These are phyloP conservation scores for Cryptotermes secundus DNA, from an alignment of 1,140 invertebrate genomes.

Conservation along the genomic window DNA sequence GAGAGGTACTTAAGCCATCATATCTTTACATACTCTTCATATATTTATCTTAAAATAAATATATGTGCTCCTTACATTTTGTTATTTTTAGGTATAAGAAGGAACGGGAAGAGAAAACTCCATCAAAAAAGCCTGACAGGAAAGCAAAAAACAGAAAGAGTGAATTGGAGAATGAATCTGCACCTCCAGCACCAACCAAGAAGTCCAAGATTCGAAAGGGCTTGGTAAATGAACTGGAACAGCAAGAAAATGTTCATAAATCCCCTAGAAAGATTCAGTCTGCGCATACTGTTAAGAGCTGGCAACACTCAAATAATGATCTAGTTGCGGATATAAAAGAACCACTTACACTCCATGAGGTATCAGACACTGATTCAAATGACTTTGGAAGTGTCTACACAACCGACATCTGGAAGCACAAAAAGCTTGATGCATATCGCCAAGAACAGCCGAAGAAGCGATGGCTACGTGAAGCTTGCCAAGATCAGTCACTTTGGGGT, in stretches of 20 bases:
- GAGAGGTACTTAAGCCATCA: slow-evolving; percentile 57
- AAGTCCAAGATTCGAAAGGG: slow-evolving; percentile 41
- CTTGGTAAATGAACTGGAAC: slow-evolving; percentile 40
- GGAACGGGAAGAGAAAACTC: slow-evolving; percentile 52
- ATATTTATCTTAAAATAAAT: no score
- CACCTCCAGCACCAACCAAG: slow-evolving; percentile 37
- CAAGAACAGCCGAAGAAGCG: slow-evolving; percentile 59
- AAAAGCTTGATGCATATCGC: slow-evolving; percentile 35
- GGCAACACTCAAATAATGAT: slow-evolving; percentile 28
- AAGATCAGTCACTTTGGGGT: slow-evolving; percentile 53
- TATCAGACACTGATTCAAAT: slow-evolving; percentile 21
- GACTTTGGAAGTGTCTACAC: neutral
- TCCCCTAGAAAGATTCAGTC: slow-evolving; percentile 28
- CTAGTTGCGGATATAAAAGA: neutral
- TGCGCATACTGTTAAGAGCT: slow-evolving; percentile 13
- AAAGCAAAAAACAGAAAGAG: slow-evolving; percentile 37
- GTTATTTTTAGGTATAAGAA: slow-evolving; percentile 37
- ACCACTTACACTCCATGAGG: neutral
- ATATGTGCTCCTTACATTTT: neutral
- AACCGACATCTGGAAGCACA: neutral
- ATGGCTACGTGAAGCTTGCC: slow-evolving; percentile 60
- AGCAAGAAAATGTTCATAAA: slow-evolving; percentile 39
- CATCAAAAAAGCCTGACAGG: slow-evolving; percentile 46
- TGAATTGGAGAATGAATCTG: slow-evolving; percentile 32
- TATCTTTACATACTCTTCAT: no score